phyloP scores from a whole-genome alignment of 2,113 vertebrate genomes.

The Hiodon alosoides region DNA sequence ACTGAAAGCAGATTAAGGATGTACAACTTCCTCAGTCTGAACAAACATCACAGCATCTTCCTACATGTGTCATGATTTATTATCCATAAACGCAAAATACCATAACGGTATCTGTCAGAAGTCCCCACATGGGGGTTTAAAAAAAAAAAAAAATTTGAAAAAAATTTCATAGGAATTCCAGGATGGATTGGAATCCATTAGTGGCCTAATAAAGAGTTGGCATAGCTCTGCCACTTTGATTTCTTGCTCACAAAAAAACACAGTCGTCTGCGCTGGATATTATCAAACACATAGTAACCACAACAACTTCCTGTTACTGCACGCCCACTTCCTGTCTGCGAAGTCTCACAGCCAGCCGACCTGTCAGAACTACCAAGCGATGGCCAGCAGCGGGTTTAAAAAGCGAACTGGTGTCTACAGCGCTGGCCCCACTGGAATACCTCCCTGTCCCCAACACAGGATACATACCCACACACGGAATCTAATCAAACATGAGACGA shows the following conservation, averaged over 20 bases:
- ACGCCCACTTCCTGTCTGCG: slow-evolving; percentile 51
- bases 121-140: neutral
- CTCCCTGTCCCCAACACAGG: no score
- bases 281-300: slow-evolving; percentile 60
- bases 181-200: neutral
- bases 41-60: neutral
- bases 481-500: neutral
- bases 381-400: neutral
- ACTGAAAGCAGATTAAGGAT: neutral
- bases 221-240: neutral
- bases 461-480: neutral
- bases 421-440: neutral
- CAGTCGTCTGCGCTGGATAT: slow-evolving; percentile 42
- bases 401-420: neutral
- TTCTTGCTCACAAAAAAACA: neutral
- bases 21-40: neutral
- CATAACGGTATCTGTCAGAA: neutral
- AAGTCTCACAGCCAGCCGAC: slow-evolving; percentile 32
- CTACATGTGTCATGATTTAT: neutral
- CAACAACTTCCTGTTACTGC: slow-evolving; percentile 69
- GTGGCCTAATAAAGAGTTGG: slow-evolving; percentile 1
- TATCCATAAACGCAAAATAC: neutral
- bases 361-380: slow-evolving; percentile 25
- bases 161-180: neutral
- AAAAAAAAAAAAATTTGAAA: neutral